These are phyloP conservation scores for Spheniscus mendiculus DNA, from an alignment of 2,113 vertebrate genomes.

Conservation along the genomic window DNA sequence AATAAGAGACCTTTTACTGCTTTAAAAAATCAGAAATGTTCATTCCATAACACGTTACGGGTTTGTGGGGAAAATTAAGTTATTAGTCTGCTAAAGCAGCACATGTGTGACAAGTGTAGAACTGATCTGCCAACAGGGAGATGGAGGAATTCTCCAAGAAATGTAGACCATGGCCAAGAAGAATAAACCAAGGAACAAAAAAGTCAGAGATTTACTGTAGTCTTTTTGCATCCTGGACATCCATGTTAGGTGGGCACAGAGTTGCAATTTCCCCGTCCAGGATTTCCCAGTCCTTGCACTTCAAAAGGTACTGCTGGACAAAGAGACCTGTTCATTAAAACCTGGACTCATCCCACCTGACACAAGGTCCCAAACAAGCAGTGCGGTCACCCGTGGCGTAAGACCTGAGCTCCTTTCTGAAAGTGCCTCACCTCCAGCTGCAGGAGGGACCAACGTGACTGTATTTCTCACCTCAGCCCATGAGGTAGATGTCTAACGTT, in stretches of 20 bases:
- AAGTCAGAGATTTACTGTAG: not conserved
- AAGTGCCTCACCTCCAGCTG: not conserved
- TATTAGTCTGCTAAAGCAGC: constrained; percentile 25
- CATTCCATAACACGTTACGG: not conserved
- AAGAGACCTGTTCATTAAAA: not conserved
- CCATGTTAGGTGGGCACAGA: not conserved
- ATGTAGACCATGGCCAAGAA: not conserved
- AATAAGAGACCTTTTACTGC: not conserved
- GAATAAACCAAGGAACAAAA: not conserved
- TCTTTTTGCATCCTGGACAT: not conserved
- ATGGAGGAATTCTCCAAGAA: not conserved
- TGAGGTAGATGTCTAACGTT: not conserved
- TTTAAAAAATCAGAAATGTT: not conserved
- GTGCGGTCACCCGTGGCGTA: not conserved
- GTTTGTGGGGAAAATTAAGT: not conserved
- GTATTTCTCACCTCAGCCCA: not conserved
- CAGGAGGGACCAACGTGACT: not conserved
- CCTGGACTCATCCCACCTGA: not conserved
- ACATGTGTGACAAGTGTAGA: constrained; percentile 25
- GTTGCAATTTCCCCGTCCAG: not conserved
- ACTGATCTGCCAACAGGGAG: constrained; percentile 8
- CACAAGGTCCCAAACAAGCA: not conserved
- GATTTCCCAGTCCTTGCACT: not conserved
- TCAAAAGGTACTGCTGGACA: not conserved
- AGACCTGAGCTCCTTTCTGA: not conserved